Evolutionary conservation across 2,113 vertebrate species (phyloP), one percentile per base, ranked within the genome.

Genomic region (Petrocephalus zakoni): DNA sequence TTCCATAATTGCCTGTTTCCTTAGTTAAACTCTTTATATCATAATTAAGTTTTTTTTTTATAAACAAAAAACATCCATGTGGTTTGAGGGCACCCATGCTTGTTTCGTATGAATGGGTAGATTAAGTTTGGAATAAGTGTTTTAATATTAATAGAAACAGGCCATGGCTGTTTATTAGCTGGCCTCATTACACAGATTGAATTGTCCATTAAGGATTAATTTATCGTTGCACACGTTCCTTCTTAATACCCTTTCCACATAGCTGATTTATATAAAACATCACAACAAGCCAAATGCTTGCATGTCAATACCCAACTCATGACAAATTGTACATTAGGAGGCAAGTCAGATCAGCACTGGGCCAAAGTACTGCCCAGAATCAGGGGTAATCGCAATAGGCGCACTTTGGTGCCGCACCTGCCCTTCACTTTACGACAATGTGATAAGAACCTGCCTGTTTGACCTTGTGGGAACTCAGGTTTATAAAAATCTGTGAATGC

Each of bases 141-240:
- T 89, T 52, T 49, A 49, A 49, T 86, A 86, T 68, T 52, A 78
- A 42, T 42, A 89, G 85, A 82, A 55, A 55, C 10, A 56, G 85
- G 85, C 86, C 89, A 82, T 34, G 85, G 72, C 15, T 75, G 53
- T 87, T 58, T 86, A 15, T 86, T 87, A 25, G 19, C 22, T 82
- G 25, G 89, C 85, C 72, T 89, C 85, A 89, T 89, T 89, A 87
- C 51, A 87, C 68, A 82, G 52, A 89, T 89, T 87, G 85, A 37
- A 87, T 87, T 89, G 87, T 87, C 85, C 89, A 89, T 89, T 89
- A 89, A 75, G 88, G 88, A 89, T 68, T 72, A 89, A 89, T 87
- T 89, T 68, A 81, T 89, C 52, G 52, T 89, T 89, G 68, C 52
- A 42, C 46, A 15, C 84, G 55, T 34, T 89, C 58, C 52, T 86